Evolutionary conservation across 1,140 invertebrate species (phyloP).

Genomic region (Antheraea mylitta): DNA sequence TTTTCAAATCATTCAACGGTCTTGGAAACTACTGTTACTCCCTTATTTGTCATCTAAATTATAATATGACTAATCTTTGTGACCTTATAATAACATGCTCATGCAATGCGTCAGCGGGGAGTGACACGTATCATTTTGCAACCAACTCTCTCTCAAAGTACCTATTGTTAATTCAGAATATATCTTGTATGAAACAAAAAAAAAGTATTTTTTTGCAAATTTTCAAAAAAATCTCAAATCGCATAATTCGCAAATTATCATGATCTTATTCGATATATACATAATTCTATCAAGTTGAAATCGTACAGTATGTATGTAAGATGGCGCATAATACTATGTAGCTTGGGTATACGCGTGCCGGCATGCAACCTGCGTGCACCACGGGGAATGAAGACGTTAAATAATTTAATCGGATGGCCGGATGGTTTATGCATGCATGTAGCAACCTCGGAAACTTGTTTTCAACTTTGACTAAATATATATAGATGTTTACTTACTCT

Average conservation of each 20-base stretch:
- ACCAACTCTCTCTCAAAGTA: too few relatives aligned
- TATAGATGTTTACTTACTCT: conserved; percentile 10
- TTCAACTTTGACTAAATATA: conserved; percentile 25
- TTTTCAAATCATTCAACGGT: too few relatives aligned
- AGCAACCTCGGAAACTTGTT: conserved; percentile 42
- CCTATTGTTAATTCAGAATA: too few relatives aligned
- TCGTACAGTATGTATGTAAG: not conserved
- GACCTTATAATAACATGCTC: too few relatives aligned
- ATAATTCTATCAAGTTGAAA: not conserved
- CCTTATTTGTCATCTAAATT: too few relatives aligned
- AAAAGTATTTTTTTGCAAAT: too few relatives aligned
- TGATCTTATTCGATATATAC: not conserved
- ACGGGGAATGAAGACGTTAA: conserved; percentile 75
- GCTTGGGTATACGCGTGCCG: conserved; percentile 62
- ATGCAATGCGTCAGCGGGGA: too few relatives aligned
- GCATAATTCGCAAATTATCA: not conserved
- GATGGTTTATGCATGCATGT: conserved; percentile 60
- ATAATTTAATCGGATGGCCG: conserved; percentile 73
- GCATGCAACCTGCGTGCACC: conserved; percentile 70
- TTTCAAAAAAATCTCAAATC: too few relatives aligned
- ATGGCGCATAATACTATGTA: conserved; percentile 35
- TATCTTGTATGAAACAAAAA: too few relatives aligned
- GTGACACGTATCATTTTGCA: too few relatives aligned
- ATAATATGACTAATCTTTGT: too few relatives aligned
- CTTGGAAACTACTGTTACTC: too few relatives aligned